phyloP scores from a whole-genome alignment of 2,888 invertebrate species.

The Vandiemenella viatica region DNA sequence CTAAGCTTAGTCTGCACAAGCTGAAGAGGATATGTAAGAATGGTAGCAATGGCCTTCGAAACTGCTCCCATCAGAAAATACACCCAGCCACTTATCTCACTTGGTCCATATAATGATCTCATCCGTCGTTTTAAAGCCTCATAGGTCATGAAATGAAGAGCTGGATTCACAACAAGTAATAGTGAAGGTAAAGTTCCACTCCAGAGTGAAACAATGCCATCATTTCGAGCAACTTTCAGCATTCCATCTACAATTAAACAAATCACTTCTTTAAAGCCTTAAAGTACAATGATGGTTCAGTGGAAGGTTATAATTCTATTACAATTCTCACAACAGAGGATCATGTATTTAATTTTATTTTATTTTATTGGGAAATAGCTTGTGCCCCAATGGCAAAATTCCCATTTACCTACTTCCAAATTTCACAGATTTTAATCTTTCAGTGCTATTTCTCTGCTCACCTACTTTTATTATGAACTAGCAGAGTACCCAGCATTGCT shows the following conservation, averaged over 20 bases:
- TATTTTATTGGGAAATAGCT: no score
- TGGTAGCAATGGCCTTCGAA: constrained; percentile 72
- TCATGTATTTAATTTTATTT: no score
- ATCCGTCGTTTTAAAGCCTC: constrained; percentile 66
- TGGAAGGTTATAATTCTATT: no score
- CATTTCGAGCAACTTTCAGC: constrained; percentile 45
- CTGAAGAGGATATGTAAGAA: constrained; percentile 81
- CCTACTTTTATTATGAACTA: no score
- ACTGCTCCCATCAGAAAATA: constrained; percentile 64
- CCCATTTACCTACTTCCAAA: no score
- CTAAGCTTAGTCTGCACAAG: constrained; percentile 65
- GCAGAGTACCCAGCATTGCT: no score
- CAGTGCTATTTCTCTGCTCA: no score
- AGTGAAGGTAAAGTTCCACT: constrained; percentile 70
- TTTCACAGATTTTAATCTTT: no score
- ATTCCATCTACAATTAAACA: constrained; percentile 6
- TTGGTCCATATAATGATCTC: constrained; percentile 30
- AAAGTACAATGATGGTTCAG: no score
- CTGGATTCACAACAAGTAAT: constrained; percentile 76
- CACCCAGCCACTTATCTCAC: constrained; percentile 40
- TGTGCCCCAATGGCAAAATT: no score
- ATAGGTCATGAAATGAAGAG: constrained; percentile 85
- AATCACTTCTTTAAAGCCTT: neutral
- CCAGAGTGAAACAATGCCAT: constrained; percentile 66
- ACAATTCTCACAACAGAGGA: no score